Base-by-base conservation (phyloP, 2,113 vertebrate species). In the Mirza zaza region DNA sequence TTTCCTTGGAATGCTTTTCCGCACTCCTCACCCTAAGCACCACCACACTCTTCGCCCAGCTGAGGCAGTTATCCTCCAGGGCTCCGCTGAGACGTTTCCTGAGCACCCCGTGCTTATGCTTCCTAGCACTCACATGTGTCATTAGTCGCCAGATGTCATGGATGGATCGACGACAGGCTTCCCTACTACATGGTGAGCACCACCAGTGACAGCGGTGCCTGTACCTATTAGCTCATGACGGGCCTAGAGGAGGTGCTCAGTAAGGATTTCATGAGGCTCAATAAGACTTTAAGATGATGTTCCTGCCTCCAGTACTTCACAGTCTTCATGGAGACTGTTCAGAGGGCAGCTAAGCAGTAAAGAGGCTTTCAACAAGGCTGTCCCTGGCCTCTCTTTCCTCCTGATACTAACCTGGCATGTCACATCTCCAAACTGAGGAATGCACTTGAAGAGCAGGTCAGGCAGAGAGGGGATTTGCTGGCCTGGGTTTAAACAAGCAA, bases 171-270 rank as follows among this genome's bases (percentile, higher is more conserved):
- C 7, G 1, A 21, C 25, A 29, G n/a, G 79, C 11, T 29, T 45
- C 67, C 34, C 50, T 48, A 14, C 27, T 20, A 17, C 15, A 1
- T 4, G 0, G 15, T 13, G 20, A 36, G 42, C 2, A 23, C 29
- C 14, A 14, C 17, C 8, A 34, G 18, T 7, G 36, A 77, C 3
- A 3, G 5, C 1, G 1, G 3, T 0, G 10, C 27, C 32, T 34
- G 34, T 17, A 3, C 63, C 27, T 52, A 8, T 11, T 27, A 39
- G 29, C 17, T 52, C 8, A 36, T 14, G 45, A 17, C 25, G 27
- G 27, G 10, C 45, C 39, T 50, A 23, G 0, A 39, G 79, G 4
- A 29, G 29, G 10, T 5, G 5, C 61, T 70, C 67, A 25, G 0
- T 20, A 32, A 39, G 27, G 27, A 32, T 65, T 17, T 77, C 65